Evolutionary conservation across 2,888 invertebrate species (phyloP), one percentile per base, ranked within the genome.

Genomic region (Patella ulyssiponensis): DNA sequence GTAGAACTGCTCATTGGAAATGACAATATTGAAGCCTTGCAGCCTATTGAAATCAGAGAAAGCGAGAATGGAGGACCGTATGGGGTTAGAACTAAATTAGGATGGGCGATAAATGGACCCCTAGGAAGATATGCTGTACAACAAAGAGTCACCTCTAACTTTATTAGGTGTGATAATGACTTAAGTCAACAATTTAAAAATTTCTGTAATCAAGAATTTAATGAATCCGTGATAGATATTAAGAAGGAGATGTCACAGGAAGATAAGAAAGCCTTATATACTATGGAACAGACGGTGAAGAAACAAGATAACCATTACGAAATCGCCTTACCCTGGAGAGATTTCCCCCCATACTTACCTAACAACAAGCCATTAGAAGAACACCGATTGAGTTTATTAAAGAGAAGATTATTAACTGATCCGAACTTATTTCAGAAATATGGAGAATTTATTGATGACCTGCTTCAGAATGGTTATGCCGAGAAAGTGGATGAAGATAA

Each of bases 101-200:
- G 81, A 2, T 81, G 79, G 81, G 20, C 73, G 2, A 20, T 79
- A 15, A 79, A 79, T 74, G 81, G 79, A 17, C 75, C 77, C 3
- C 27, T 79, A 0, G 53, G 70, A 17, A 15, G 14, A 23, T 27
- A 27, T 27, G 27, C 27, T 27, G 27, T 27, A 27, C 27, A 27
- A 27, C 27, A 27, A 27, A 71, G 52, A 27, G 44, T 27, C 1
- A 51, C 73, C 2, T n/a, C 78, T 9, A 5, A 64, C 20, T 80
- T 78, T 33, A 44, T 78, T 2, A 15, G 70, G 1, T 17, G 77
- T 15, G 9, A 96, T 96, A 76, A 97, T 93, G 11, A 97, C 96
- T 70, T 95, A 94, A 80, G 97, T 95, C 92, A 96, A 97, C 85
- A 97, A 93, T 27, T 95, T 94, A 91, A 89, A 96, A 95, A 76